Base-by-base conservation (phyloP, 1,140 invertebrate genomes). In the Diploscapter pachys region DNA sequence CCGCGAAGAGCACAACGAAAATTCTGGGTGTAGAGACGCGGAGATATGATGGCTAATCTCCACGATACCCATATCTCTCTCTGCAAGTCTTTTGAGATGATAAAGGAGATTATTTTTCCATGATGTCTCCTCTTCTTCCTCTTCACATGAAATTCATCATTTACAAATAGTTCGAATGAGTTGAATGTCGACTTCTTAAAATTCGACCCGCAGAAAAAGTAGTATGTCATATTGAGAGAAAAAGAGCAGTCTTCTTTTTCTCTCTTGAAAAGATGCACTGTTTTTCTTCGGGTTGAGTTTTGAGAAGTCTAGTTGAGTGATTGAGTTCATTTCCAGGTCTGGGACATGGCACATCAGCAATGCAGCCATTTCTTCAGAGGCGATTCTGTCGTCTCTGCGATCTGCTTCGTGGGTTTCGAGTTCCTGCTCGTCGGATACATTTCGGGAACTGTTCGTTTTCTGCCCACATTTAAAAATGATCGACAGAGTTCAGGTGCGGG, bases 281-380 rank as follows among this genome's bases (percentile, higher is more conserved):
- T 75, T 1, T 81, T 8, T 48, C 31, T 31, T 0, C 31, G 31
- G 31, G 31, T 31, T 31, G 31, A 31, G 31, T 31, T 31, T 31
- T 31, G 31, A 31, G 31, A 31, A 31, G 31, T 31, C 31, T 31
- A 31, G 31, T 31, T 31, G 31, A 31, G 31, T 31, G 31, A 31
- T 31, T 31, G 31, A 31, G 31, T 1, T 31, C 31, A 1, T 31
- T 31, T 72, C n/a, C n/a, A 82, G 66, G 59, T 81, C 8, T 82
- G 81, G 80, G 71, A 81, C 56, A 52, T 83, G n/a, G 71, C 48
- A 9, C 50, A 59, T 13, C 73, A 80, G 31, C 71, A 72, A n/a
- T 82, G 81, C 55, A 80, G 73, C 6, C 78, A 80, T 48, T 81
- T 72, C 48, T 68, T 82, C 5, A 82, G 75, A 63, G 81, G 80